These are phyloP conservation scores for Ichneumon xanthorius DNA, from an alignment of 2,888 invertebrate genomes.

Conservation along the genomic window DNA sequence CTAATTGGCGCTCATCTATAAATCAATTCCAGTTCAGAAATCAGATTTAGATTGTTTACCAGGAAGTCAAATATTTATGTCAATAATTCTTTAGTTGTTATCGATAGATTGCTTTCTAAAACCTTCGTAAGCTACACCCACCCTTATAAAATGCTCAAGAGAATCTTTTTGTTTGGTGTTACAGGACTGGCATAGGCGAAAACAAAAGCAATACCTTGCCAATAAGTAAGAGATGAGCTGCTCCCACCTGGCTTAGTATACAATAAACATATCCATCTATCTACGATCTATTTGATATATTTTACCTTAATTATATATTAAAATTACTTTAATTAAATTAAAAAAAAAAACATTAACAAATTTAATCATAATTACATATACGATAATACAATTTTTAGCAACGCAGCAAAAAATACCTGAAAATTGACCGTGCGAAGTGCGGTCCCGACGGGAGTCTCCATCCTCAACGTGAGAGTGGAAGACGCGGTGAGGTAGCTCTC, in stretches of 20 bases:
- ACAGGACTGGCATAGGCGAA: no score
- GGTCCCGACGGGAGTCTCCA: constrained; percentile 86
- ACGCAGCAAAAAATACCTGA: constrained; percentile 75
- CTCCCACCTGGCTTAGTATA: no score
- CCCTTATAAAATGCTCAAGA: neutral
- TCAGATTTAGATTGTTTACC: neutral
- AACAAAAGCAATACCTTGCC: no score
- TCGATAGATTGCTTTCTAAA: neutral
- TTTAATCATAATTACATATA: neutral
- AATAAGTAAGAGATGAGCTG: no score
- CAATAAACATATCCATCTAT: no score
- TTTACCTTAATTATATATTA: no score
- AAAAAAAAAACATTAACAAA: neutral
- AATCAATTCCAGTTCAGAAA: no score
- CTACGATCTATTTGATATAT: no score
- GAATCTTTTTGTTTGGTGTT: no score
- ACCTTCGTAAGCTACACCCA: neutral
- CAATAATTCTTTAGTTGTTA: neutral
- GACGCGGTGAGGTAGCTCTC: constrained; percentile 91
- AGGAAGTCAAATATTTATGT: constrained; percentile 1
- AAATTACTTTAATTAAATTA: no score
- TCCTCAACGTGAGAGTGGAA: constrained; percentile 79
- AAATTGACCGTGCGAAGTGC: constrained; percentile 90
- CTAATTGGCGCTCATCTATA: no score
- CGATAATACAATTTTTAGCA: neutral